Conservation (phyloP, 2,797 vertebrate genomes). For the Poeciliopsis turneri region DNA sequence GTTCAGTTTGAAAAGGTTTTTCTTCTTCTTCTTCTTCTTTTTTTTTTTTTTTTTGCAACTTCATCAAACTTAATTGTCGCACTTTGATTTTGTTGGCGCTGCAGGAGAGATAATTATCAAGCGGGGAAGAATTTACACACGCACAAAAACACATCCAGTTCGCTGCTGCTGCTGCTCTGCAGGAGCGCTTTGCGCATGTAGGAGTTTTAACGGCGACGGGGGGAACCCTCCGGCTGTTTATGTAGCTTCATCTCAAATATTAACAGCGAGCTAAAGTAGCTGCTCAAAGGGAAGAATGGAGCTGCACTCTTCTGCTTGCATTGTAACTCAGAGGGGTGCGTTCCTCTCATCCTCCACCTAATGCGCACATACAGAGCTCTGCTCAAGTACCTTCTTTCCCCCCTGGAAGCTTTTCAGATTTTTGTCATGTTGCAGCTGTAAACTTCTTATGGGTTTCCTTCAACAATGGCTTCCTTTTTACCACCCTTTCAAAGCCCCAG, state of each 20-base stretch:
- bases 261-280: not conserved
- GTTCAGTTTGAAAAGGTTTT: conserved; percentile 11
- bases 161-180: conserved; percentile 33
- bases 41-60: conserved; percentile 22
- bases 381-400: not conserved
- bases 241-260: conserved; percentile 35
- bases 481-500: not conserved
- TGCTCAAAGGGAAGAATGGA: not conserved
- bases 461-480: not conserved
- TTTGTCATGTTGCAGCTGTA: not conserved
- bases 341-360: not conserved
- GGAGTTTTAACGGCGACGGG: conserved; percentile 20
- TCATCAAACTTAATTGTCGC: conserved; percentile 49
- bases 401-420: not conserved
- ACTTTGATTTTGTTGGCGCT: conserved; percentile 23
- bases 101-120: conserved; percentile 55
- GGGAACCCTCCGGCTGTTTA: conserved; percentile 23
- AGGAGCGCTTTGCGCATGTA: conserved; percentile 28
- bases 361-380: not conserved
- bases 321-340: not conserved
- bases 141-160: conserved; percentile 6
- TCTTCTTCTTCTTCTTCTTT: not conserved
- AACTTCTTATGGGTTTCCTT: not conserved
- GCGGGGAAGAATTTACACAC: conserved; percentile 41
- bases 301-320: not conserved